Evolutionary conservation across 2,113 vertebrate genomes (phyloP).

Genomic region (Pelodiscus sinensis): DNA sequence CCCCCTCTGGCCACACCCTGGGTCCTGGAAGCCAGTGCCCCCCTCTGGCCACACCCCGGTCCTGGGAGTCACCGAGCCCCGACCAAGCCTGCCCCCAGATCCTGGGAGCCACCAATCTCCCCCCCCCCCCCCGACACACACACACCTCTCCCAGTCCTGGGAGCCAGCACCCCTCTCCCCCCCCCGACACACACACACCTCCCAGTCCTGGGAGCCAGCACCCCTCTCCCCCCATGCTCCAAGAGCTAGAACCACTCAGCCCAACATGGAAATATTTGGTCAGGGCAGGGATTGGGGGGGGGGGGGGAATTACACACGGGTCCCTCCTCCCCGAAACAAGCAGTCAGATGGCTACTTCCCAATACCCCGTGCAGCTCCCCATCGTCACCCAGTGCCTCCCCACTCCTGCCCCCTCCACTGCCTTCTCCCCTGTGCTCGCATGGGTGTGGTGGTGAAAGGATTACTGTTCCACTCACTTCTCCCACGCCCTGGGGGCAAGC

Average conservation of each 20-base stretch:
- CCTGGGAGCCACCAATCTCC: too few relatives aligned
- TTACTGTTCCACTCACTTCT: neutral
- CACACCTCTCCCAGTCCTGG: neutral
- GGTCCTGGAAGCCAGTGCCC: too few relatives aligned
- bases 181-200: too few relatives aligned
- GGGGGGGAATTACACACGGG: neutral
- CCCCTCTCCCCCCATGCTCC: neutral
- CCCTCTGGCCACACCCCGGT: too few relatives aligned
- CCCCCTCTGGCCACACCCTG: too few relatives aligned
- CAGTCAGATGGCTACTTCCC: neutral
- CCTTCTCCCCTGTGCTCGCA: too few relatives aligned
- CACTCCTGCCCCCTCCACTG: too few relatives aligned
- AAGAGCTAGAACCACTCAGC: neutral
- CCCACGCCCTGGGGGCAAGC: neutral
- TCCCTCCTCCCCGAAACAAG: neutral
- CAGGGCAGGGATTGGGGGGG: neutral
- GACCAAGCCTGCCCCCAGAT: too few relatives aligned
- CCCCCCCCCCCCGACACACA: too few relatives aligned
- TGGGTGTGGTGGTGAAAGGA: neutral
- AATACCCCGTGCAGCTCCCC: neutral
- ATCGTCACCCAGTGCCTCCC: neutral
- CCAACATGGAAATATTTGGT: neutral
- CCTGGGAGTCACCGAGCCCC: too few relatives aligned
- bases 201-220: too few relatives aligned
- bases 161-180: too few relatives aligned